A percentile compares a stretch with the other conserved stretches of the same genome.
phyloP scores from a whole-genome alignment of 2,888 invertebrate species.

The Dinocampus coccinellae region DNA sequence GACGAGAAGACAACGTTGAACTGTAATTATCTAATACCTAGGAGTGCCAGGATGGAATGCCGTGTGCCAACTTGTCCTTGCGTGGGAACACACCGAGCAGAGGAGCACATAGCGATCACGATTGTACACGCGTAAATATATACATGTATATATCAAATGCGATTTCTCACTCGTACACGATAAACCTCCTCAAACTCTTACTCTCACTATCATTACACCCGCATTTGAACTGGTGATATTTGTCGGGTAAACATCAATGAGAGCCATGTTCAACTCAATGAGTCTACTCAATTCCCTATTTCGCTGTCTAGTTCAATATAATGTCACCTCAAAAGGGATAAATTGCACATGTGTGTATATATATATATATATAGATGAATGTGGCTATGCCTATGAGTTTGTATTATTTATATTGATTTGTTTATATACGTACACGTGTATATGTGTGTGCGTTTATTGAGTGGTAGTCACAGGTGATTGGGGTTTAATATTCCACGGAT shows the following conservation, averaged over 20 bases:
- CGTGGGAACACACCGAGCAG: constrained; percentile 42
- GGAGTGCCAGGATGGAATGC: constrained; percentile 53
- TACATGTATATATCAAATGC: background rate
- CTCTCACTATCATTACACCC: background rate
- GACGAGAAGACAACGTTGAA: constrained; percentile 46
- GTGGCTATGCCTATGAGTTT: no score
- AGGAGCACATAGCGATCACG: constrained; percentile 33
- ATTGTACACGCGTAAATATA: constrained; percentile 13
- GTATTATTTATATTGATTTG: no score
- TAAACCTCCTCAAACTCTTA: background rate
- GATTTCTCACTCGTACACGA: background rate
- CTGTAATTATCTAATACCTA: constrained; percentile 53
- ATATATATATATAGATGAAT: no score
- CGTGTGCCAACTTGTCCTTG: constrained; percentile 47
- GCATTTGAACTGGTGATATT: constrained; percentile 10
- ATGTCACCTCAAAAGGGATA: background rate
- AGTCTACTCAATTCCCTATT: background rate
- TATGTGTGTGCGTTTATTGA: background rate
- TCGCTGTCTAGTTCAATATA: no score
- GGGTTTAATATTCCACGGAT: background rate
- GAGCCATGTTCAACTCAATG: background rate
- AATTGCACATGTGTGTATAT: no score
- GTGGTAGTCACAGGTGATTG: constrained; percentile 4
- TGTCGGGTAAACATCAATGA: constrained; percentile 13
- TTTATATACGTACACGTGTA: background rate